Conservation (phyloP, 23 tunicate genomes). For the Botrylloides violaceus region DNA sequence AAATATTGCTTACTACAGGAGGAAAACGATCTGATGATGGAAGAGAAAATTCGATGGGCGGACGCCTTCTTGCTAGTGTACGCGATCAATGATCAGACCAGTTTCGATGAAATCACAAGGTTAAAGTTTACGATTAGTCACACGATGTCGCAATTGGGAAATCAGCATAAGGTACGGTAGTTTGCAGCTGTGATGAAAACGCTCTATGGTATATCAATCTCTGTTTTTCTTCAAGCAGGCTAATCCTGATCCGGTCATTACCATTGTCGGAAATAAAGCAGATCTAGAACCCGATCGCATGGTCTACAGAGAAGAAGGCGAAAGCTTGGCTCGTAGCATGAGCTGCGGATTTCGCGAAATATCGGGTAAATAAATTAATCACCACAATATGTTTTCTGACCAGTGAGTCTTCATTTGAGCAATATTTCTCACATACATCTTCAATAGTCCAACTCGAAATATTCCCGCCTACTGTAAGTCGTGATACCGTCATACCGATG, state of each 20-base stretch:
- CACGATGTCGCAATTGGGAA: constrained; percentile 17
- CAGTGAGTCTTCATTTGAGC: too few species aligned
- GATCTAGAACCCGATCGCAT: constrained; percentile 55
- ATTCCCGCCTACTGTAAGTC: too few species aligned
- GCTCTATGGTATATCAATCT: background rate
- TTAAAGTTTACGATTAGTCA: constrained; percentile 51
- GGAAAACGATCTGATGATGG: constrained; percentile 54
- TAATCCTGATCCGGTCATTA: constrained; percentile 27
- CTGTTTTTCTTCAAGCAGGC: constrained; percentile 2
- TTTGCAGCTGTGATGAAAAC: background rate
- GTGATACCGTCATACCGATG: too few species aligned
- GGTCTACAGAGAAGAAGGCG: constrained; percentile 34
- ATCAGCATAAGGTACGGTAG: constrained; percentile 24
- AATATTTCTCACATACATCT: too few species aligned
- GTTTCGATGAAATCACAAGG: constrained; percentile 55
- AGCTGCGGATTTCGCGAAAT: constrained; percentile 42
- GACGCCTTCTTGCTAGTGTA: constrained; percentile 70
- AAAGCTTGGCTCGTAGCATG: constrained; percentile 23
- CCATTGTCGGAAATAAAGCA: constrained; percentile 58
- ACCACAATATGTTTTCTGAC: too few species aligned
- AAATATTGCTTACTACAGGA: constrained; percentile 32
- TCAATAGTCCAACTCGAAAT: too few species aligned
- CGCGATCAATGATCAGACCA: constrained; percentile 55
- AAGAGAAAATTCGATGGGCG: constrained; percentile 74
- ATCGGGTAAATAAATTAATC: constrained; percentile 55